Base-by-base conservation (phyloP, 2,888 invertebrate species). In the Tetragnatha montana region DNA sequence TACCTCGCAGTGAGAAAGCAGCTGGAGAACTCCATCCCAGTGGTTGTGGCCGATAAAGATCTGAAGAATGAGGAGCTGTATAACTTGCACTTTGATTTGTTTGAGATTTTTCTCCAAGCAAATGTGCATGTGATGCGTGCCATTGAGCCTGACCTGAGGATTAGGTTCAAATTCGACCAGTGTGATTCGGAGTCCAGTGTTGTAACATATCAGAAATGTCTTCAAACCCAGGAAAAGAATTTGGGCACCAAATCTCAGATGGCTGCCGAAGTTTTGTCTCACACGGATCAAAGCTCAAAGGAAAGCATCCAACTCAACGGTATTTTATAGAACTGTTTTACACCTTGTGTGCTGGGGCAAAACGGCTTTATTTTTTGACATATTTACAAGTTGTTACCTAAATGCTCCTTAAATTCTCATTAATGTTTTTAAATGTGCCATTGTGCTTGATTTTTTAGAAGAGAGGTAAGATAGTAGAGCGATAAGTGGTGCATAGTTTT, bases 131-230 rank as follows among this genome's bases (percentile, higher is more conserved):
- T 96, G 75, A 95, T 97, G 93, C 95, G 97, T 84, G 97, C 96
- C 49, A 96, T 96, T 8, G 98, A 98, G 93, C 97, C 97, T 79
- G 96, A 96, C 91, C 94, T 97, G 71, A 95, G 95, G 92, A 86
- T 88, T 22, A 81, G 88, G 21, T 91, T 91, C 51, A 85, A 69
- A 68, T 85, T 91, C 50, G 79, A 89, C 51, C 22, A 22, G 17
- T 89, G 87, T 78, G 87, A 89, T 73, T 60, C 78, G n/a, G 83
- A 89, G 70, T 89, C 87, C 0, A 91, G 76, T 78, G 75, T 80
- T 2, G 71, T 49, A 17, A 87, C 89, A n/a, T 89, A 89, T 80
- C 86, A 89, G 49, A 75, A 87, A 68, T 91, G 91, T 68, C 51
- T 86, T 8, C 84, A 81, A 22, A 89, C 78, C 51, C 73, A 81